Conservation (phyloP, 2,888 invertebrate species). For the Epirrhoe tristata region DNA sequence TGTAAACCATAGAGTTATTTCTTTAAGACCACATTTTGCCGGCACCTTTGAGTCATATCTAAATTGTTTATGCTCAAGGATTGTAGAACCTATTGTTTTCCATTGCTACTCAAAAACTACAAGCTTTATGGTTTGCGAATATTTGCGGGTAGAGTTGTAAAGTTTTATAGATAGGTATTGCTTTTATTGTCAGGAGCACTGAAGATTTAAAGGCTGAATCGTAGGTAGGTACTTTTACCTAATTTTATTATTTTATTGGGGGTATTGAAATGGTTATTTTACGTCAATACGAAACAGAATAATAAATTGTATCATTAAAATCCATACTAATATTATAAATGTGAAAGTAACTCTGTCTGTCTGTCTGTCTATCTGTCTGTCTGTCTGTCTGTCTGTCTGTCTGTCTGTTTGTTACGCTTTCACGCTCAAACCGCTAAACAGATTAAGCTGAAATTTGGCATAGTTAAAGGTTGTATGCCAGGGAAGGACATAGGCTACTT, state of each 20-base stretch:
- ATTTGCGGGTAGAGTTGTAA: conserved; percentile 42
- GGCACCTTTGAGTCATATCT: conserved; percentile 57
- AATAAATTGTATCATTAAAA: too few relatives aligned
- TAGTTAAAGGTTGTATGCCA: too few relatives aligned
- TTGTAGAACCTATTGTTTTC: conserved; percentile 46
- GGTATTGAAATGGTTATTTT: background rate
- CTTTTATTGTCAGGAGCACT: conserved; percentile 31
- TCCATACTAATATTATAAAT: too few relatives aligned
- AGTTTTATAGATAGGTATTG: conserved; percentile 41
- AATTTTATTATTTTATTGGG: background rate
- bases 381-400: too few relatives aligned
- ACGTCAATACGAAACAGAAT: background rate
- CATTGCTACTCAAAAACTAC: conserved; percentile 45
- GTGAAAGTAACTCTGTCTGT: too few relatives aligned
- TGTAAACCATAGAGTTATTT: conserved; percentile 32
- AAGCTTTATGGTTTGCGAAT: conserved; percentile 46
- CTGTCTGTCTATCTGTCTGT: too few relatives aligned
- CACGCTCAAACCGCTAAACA: too few relatives aligned
- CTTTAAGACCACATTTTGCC: conserved; percentile 47
- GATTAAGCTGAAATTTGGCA: too few relatives aligned
- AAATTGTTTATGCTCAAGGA: conserved; percentile 43
- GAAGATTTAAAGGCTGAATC: conserved; percentile 25
- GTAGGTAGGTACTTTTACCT: background rate
- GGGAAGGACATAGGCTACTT: too few relatives aligned
- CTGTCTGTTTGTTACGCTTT: too few relatives aligned